Percentiles rank a stretch among this genome's conserved stretches.
phyloP scores from a whole-genome alignment of 2,888 invertebrate species.

The Unio pictorum region DNA sequence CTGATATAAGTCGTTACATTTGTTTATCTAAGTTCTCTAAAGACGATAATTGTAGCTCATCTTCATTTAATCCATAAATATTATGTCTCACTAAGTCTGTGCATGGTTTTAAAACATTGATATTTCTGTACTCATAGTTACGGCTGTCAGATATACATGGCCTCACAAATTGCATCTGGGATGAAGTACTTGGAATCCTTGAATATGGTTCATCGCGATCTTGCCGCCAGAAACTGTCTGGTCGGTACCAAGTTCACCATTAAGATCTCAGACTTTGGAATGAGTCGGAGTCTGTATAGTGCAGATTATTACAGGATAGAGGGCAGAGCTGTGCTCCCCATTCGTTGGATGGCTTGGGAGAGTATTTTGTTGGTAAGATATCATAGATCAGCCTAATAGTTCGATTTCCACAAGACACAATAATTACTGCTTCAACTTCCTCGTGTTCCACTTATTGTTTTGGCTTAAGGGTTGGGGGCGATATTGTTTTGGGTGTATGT shows the following conservation, averaged over 20 bases:
- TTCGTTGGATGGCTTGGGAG: constrained; percentile 94
- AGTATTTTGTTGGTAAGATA: constrained; percentile 77
- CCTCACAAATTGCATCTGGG: constrained; percentile 88
- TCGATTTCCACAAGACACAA: no score
- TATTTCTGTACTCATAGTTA: constrained; percentile 78
- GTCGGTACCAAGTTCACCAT: constrained; percentile 84
- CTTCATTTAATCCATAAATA: no score
- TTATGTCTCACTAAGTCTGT: neutral
- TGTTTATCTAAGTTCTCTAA: no score
- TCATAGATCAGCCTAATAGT: no score
- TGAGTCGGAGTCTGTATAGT: constrained; percentile 69
- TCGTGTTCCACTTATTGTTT: no score
- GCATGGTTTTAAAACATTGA: neutral
- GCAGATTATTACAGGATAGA: constrained; percentile 88
- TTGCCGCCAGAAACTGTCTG: constrained; percentile 89
- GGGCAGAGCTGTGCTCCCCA: constrained; percentile 84
- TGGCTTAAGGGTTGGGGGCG: no score
- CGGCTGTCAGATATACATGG: constrained; percentile 86
- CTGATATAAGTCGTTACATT: no score
- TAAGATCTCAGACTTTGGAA: constrained; percentile 72
- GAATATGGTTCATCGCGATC: constrained; percentile 91
- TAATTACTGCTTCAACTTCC: no score
- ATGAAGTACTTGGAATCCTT: constrained; percentile 91
- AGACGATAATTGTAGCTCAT: no score
- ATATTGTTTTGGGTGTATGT: no score